Evolutionary conservation across 1,140 invertebrate species (phyloP).

Genomic region (Penaeus japonicus): DNA sequence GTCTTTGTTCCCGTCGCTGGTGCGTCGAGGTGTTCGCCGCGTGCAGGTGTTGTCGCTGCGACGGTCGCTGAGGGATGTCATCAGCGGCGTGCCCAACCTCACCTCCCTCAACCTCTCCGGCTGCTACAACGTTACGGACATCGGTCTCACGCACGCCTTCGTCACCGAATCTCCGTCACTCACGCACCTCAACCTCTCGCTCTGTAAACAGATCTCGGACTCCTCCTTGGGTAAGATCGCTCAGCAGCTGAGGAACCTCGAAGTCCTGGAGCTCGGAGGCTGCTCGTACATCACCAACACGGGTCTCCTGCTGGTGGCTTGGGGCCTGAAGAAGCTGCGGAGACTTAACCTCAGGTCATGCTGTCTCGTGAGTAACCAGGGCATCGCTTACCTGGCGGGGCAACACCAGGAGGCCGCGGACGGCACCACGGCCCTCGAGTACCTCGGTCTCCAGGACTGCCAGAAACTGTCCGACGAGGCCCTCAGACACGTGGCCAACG

Average conservation of each 20-base stretch:
- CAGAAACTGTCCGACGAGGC: slow-evolving; percentile 91
- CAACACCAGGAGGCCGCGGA: slow-evolving; percentile 61
- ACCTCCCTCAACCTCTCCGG: slow-evolving; percentile 89
- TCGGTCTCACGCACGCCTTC: slow-evolving; percentile 84
- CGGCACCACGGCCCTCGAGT: slow-evolving; percentile 71
- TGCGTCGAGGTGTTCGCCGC: slow-evolving; percentile 83
- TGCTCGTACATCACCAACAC: slow-evolving; percentile 90
- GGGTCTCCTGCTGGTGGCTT: slow-evolving; percentile 83
- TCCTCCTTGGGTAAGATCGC: slow-evolving; percentile 82
- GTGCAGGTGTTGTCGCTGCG: slow-evolving; percentile 89
- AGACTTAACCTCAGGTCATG: slow-evolving; percentile 88
- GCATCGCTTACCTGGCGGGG: slow-evolving; percentile 86
- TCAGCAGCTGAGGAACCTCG: slow-evolving; percentile 84
- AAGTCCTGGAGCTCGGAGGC: slow-evolving; percentile 86
- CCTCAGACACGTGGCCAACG: slow-evolving; percentile 81
- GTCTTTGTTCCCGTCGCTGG: slow-evolving; percentile 84
- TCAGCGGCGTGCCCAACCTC: slow-evolving; percentile 84
- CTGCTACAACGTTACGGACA: slow-evolving; percentile 88
- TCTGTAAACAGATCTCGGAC: slow-evolving; percentile 95
- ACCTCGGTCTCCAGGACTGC: slow-evolving; percentile 91
- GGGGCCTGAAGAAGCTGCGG: slow-evolving; percentile 83
- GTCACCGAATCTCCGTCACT: slow-evolving; percentile 74
- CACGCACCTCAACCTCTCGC: slow-evolving; percentile 82
- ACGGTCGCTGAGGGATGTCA: slow-evolving; percentile 84
- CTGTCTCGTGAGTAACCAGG: slow-evolving; percentile 88